These are phyloP conservation scores for Sarcophaga carnaria DNA, from an alignment of 2,888 invertebrate species.

Conservation along the genomic window DNA sequence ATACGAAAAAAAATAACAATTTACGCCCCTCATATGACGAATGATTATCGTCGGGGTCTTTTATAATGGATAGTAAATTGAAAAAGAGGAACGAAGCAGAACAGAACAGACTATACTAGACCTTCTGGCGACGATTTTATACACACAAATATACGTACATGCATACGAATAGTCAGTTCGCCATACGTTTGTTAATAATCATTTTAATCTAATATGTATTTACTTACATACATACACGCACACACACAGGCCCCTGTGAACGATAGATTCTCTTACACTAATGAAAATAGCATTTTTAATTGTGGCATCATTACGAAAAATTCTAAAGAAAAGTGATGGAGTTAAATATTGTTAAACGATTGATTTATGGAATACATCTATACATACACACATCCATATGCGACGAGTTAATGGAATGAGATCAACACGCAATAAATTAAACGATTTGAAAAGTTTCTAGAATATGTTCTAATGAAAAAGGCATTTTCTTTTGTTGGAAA, in stretches of 20 bases:
- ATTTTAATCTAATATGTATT: constrained; percentile 43
- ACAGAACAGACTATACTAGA: constrained; percentile 63
- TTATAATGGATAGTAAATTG: constrained; percentile 5
- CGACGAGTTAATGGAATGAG: neutral
- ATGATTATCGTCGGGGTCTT: constrained; percentile 19
- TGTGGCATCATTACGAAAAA: neutral
- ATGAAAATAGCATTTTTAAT: neutral
- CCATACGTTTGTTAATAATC: constrained; percentile 22
- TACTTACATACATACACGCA: neutral
- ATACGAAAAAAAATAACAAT: constrained; percentile 25
- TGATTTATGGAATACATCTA: neutral
- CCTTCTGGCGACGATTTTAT: constrained; percentile 69
- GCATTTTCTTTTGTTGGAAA: too few relatives aligned
- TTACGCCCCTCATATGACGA: constrained; percentile 58
- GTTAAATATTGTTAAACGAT: neutral
- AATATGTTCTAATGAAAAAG: too few relatives aligned
- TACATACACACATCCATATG: too few relatives aligned
- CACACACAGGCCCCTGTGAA: neutral
- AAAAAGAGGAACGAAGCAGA: constrained; percentile 18
- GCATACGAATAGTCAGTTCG: neutral
- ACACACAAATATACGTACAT: constrained; percentile 16
- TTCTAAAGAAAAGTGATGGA: neutral
- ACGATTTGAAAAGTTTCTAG: neutral
- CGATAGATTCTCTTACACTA: neutral
- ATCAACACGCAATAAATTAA: neutral